Evolutionary conservation across 2,113 vertebrate species (phyloP), one percentile per base, ranked within the genome.

Genomic region (Malurus elegans): DNA sequence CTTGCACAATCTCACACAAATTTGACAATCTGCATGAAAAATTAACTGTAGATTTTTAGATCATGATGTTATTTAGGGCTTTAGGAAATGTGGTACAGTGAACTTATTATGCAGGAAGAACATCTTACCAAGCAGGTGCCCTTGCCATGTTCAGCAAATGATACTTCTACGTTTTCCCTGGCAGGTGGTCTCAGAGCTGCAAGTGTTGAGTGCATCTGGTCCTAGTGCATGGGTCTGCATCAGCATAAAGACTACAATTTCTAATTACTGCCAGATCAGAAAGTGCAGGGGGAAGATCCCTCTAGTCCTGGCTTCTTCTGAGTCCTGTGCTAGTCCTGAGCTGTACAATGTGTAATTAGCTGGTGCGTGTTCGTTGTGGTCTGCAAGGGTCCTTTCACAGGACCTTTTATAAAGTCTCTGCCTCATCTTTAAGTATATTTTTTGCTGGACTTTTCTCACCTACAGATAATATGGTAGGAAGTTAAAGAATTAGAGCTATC

Each of bases 171-270:
- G 61, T 79, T 90, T 82, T 93, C 7, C 51, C 89, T 80, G 78
- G 95, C 96, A 97, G 95, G 97, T 92, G 96, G 88, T 94, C 97
- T 96, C 81, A 26, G 81, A 97, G 86, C 82, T 96, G 91, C 96
- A 95, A 38, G 95, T 91, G 95, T 81, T 97, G 57, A 16, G 82
- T 0, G 14, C 91, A 89, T 92, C 95, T 93, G 85, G 48, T 70
- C 5, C 65, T 29, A 31, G 65, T 58, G 89, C 96, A 83, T 25
- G 21, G 97, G 87, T 95, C 50, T 0, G 12, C 69, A 60, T 53
- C 60, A 67, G 82, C 94, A 60, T 6, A 58, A 90, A 67, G 47
- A 25, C 54, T 95, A 95, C 95, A 93, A 36, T 96, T 96, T 91
- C 96, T 96, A 94, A 96, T 95, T 95, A 83, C 79, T 81, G 87